Evolutionary conservation across 1,140 invertebrate species (phyloP), one percentile per base, ranked within the genome.

Genomic region (Diachasmimorpha longicaudata): DNA sequence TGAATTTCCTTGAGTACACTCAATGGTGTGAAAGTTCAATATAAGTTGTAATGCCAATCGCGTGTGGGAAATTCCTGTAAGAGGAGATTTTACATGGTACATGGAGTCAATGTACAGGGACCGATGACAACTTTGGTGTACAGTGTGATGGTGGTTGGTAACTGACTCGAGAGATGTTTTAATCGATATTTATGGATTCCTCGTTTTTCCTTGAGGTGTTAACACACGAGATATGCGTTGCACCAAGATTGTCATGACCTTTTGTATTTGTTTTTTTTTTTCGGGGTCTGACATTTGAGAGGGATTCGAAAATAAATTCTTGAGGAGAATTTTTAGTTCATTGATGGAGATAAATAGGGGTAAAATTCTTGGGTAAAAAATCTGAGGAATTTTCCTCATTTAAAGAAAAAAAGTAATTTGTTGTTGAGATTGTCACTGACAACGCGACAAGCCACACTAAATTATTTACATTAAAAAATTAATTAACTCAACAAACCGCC

Each of bases 1-100:
- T 55, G 48, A 55, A 55, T 19, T 19, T n/a, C n/a, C 6, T 10
- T 55, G 48, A 6, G 19, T n/a, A 66, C 39, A 14, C n/a, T 70
- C 36, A 48, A 58, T 52, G 70, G 72, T 79, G 75, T 72, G 75
- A 79, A 79, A 79, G 78, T 79, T 77, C 55, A 55, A 75, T 46
- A 70, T 42, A 70, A n/a, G 16, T 39, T 74, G 36, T 67, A 44
- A 44, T 52, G 44, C 39, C 25, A 71, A 46, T 44, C 67, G 21
- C 42, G 42, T 71, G 70, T 71, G 72, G 31, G 55, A 73, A 73
- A 73, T 39, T 37, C 42, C n/a, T 42, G 70, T 25, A 48, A 71
- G 68, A 21, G 37, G 68, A 55, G 48, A 55, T 6, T 21, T 55
- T 55, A 21, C 48, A 55, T 19, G 48, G 19, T 21, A 16, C 48